Base-by-base conservation (phyloP, 2,888 invertebrate genomes). In the Sarcophaga rosellei region DNA sequence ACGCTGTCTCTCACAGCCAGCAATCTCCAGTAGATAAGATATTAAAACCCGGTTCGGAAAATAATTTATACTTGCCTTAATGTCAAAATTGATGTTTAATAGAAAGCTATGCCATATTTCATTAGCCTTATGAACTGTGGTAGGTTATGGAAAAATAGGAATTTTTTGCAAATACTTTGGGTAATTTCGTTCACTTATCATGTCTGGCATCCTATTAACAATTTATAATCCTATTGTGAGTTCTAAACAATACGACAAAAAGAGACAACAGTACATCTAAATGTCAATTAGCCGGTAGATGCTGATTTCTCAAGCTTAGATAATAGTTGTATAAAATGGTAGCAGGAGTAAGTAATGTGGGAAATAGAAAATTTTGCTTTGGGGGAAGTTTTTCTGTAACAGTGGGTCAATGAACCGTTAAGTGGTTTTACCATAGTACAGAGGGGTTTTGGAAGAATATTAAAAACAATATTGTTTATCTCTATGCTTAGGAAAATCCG, bases 271-370 rank as follows among this genome's bases (percentile, higher is more conserved):
- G 69, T 75, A 75, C 3, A 59, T 11, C 1, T 12, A 21, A 20
- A 23, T 44, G 53, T 62, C 69, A 69, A 35, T 75, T 62, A 44
- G 81, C 81, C 81, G 81, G 81, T 81, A 69, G 17, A 68, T 68
- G 20, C 66, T 53, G 17, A 59, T 80, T 59, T 57, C 10, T n/a
- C 61, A 61, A 59, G 57, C 61, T 74, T 23, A 35, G 11, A 5
- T 61, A 57, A 25, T 21, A 80, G 79, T 80, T 80, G 79, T 17
- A 80, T 79, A 23, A 8, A 69, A 63, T 25, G 20, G 78, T 79
- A 70, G 21, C 17, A 62, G 25, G 2, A 61, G 21, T 47, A 57
- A n/a, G 25, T 53, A 53, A 53, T 15, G 5, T 53, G 53, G 53
- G 53, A 15, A 53, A 53, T 10, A 12, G 1, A 10, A 53, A 53